Conservation (phyloP, 2,797 vertebrate species). For the Enoplosus armatus region DNA sequence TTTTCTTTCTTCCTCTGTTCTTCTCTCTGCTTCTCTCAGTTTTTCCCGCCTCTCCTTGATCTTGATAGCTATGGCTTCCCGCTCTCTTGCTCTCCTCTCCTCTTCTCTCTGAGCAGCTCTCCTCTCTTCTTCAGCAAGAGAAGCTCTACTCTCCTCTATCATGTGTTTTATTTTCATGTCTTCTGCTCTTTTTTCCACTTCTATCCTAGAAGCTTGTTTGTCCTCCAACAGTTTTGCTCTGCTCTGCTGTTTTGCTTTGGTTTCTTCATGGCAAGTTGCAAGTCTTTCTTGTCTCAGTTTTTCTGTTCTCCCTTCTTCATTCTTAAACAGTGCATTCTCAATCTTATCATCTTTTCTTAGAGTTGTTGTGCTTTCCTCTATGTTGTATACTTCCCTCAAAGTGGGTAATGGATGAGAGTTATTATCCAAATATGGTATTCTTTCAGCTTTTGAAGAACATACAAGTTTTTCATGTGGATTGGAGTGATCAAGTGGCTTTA, state of each 20-base stretch:
- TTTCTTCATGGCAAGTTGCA: slow-evolving; percentile 35
- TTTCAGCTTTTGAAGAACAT: slow-evolving; percentile 12
- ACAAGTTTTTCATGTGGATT: slow-evolving; percentile 10
- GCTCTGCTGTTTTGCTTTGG: slow-evolving; percentile 19
- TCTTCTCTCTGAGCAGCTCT: slow-evolving; percentile 64
- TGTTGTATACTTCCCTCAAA: slow-evolving; percentile 3
- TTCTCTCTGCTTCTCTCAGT: slow-evolving; percentile 57
- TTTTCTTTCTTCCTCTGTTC: slow-evolving; percentile 45
- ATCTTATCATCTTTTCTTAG: slow-evolving; percentile 28
- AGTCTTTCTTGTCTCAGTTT: slow-evolving; percentile 27
- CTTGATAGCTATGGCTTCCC: slow-evolving; percentile 56
- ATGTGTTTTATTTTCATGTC: slow-evolving; percentile 57
- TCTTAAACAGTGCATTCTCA: slow-evolving; percentile 14
- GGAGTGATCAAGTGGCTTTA: slow-evolving; percentile 4
- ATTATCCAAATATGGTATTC: slow-evolving; percentile 33
- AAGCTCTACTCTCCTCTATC: slow-evolving; percentile 61
- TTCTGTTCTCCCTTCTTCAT: slow-evolving; percentile 3
- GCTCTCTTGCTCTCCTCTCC: slow-evolving; percentile 64
- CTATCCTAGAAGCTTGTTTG: background rate
- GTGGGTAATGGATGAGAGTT: slow-evolving; percentile 1
- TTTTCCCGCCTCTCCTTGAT: slow-evolving; percentile 65
- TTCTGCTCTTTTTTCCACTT: slow-evolving; percentile 43
- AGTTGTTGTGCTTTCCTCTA: slow-evolving; percentile 16
- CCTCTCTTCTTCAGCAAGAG: slow-evolving; percentile 61
- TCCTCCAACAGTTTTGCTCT: slow-evolving; percentile 26